Conservation (phyloP, 1,140 invertebrate genomes). For the Macrostomum lignano region DNA sequence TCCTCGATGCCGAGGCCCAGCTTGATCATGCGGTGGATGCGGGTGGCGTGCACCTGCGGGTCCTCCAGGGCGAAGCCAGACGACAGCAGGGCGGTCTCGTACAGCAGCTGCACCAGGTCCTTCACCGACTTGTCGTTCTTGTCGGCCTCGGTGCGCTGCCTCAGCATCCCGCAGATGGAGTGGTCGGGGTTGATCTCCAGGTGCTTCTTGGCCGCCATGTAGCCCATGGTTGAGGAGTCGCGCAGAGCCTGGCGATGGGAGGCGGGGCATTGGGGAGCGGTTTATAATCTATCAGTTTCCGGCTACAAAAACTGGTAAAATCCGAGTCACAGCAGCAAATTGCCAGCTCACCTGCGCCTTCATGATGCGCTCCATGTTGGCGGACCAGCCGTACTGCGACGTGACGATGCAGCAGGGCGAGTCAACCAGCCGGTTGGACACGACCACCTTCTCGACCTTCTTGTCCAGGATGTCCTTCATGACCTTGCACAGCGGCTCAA, state of each 20-base stretch:
- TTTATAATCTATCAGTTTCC: too few species aligned
- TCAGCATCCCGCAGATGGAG: conserved; percentile 58
- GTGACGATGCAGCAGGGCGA: conserved; percentile 96
- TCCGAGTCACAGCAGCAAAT: too few species aligned
- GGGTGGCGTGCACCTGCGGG: conserved; percentile 33
- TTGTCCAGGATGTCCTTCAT: conserved; percentile 93
- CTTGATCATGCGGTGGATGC: conserved; percentile 62
- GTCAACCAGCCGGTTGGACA: conserved; percentile 64
- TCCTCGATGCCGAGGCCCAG: conserved; percentile 56
- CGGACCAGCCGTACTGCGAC: conserved; percentile 92
- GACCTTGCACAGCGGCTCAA: conserved; percentile 67
- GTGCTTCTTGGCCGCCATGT: conserved; percentile 88
- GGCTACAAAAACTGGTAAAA: too few species aligned
- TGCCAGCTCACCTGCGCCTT: conserved; percentile 95
- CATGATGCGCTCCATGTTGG: conserved; percentile 99
- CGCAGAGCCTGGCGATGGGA: conserved; percentile 65
- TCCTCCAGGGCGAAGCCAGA: conserved; percentile 70
- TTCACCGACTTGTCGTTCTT: conserved; percentile 91
- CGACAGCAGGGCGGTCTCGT: conserved; percentile 59
- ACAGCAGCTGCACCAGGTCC: conserved; percentile 61
- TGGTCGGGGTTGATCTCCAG: conserved; percentile 93
- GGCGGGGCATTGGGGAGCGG: too few species aligned
- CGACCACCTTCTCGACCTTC: conserved; percentile 82
- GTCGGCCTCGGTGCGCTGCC: conserved; percentile 62
- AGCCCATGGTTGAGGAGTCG: conserved; percentile 83